Evolutionary conservation across 2,113 vertebrate genomes (phyloP).

Genomic region (Crotophaga sulcirostris): DNA sequence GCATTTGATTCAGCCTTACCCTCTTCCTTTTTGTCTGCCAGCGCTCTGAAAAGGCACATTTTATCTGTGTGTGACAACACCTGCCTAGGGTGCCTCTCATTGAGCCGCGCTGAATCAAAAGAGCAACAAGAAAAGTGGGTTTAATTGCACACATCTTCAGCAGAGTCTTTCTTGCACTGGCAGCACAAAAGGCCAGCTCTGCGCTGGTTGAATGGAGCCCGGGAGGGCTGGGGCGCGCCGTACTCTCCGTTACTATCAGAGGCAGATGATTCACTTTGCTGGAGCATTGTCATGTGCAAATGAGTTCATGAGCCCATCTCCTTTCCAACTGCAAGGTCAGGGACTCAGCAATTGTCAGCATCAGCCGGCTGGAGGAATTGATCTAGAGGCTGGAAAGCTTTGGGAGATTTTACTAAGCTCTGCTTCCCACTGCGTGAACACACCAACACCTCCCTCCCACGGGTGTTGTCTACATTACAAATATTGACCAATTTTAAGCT

Average conservation of each 20-base stretch:
- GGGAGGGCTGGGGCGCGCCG: constrained; percentile 57
- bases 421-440: background rate
- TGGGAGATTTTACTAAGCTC: constrained; percentile 50
- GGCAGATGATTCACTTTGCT: constrained; percentile 81
- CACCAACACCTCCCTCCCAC: constrained; percentile 15
- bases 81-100: constrained; percentile 73
- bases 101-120: constrained; percentile 74
- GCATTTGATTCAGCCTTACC: constrained; percentile 62
- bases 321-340: constrained; percentile 74
- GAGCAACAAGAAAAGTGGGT: constrained; percentile 81
- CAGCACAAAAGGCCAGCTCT: constrained; percentile 76
- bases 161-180: constrained; percentile 73
- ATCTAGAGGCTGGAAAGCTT: constrained; percentile 51
- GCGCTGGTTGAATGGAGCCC: constrained; percentile 66
- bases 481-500: constrained; percentile 54
- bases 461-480: constrained; percentile 46
- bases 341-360: constrained; percentile 73
- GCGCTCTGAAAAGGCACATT: constrained; percentile 64
- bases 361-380: constrained; percentile 68
- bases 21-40: constrained; percentile 42
- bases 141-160: constrained; percentile 79
- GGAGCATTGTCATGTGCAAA: constrained; percentile 78
- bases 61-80: constrained; percentile 77
- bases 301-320: constrained; percentile 79
- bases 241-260: constrained; percentile 73